phyloP scores from a whole-genome alignment of 2,797 vertebrate genomes.

The Carduelis carduelis region DNA sequence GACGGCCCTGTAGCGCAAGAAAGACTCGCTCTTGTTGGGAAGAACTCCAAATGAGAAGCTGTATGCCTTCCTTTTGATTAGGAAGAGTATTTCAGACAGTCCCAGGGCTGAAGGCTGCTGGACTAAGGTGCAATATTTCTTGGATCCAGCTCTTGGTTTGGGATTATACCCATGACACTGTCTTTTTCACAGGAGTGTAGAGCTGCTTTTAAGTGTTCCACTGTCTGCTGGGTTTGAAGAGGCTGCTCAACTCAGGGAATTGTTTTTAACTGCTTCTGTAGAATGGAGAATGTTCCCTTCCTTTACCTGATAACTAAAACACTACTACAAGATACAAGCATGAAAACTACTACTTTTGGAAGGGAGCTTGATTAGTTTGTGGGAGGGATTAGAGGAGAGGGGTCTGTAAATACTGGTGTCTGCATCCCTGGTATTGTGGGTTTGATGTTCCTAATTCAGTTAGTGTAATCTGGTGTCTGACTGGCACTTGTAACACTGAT shows the following conservation, averaged over 20 bases:
- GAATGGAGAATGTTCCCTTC: neutral
- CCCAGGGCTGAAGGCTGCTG: neutral
- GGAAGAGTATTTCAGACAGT: neutral
- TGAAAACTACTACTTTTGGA: neutral
- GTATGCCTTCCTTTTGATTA: neutral
- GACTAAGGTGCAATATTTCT: neutral
- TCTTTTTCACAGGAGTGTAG: neutral
- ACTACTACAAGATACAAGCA: neutral
- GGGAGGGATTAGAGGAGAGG: neutral
- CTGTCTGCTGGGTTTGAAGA: neutral
- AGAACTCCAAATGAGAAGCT: neutral
- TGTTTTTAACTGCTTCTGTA: neutral
- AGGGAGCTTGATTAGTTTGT: neutral
- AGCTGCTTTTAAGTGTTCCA: neutral
- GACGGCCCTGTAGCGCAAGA: neutral
- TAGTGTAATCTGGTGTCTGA: neutral
- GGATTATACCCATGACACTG: neutral
- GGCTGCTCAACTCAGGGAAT: neutral
- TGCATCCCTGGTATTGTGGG: neutral
- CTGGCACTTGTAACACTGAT: neutral
- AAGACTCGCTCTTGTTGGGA: neutral
- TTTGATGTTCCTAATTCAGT: neutral
- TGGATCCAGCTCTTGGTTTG: neutral
- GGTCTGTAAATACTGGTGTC: neutral
- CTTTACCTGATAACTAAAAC: neutral